Percentiles rank a stretch among this genome's conserved stretches.
Conservation (phyloP, 2,113 vertebrate genomes). For the Equus quagga region DNA sequence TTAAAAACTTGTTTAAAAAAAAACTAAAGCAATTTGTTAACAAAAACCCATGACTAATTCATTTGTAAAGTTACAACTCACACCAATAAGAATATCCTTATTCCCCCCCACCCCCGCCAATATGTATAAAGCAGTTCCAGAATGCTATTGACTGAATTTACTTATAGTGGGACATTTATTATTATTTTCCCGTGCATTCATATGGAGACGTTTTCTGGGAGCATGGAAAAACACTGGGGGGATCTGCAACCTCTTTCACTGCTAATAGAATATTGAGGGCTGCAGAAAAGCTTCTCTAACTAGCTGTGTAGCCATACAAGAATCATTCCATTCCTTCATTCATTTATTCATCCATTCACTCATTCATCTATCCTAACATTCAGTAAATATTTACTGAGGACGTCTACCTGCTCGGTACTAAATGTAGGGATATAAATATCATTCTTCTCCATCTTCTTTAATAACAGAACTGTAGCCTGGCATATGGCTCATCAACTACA, state of each 20-base stretch:
- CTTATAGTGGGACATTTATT: background rate
- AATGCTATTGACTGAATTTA: background rate
- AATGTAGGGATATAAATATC: background rate
- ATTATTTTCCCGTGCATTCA: background rate
- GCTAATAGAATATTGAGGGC: background rate
- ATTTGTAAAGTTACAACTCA: constrained; percentile 11
- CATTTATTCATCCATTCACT: background rate
- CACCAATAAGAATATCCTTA: background rate
- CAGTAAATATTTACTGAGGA: background rate
- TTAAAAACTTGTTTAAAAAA: background rate
- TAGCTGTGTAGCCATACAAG: background rate
- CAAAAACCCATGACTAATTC: background rate
- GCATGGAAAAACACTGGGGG: background rate
- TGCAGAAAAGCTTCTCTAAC: background rate
- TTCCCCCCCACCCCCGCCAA: too few relatives aligned
- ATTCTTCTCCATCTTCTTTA: background rate
- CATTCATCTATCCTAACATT: background rate
- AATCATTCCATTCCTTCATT: background rate
- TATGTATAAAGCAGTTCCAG: background rate
- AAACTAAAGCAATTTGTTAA: background rate
- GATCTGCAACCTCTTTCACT: background rate
- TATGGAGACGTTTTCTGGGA: background rate
- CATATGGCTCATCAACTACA: background rate
- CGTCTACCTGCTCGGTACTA: background rate
- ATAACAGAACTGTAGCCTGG: background rate